Conservation (phyloP, 2,113 vertebrate genomes). For the Canis aureus region DNA sequence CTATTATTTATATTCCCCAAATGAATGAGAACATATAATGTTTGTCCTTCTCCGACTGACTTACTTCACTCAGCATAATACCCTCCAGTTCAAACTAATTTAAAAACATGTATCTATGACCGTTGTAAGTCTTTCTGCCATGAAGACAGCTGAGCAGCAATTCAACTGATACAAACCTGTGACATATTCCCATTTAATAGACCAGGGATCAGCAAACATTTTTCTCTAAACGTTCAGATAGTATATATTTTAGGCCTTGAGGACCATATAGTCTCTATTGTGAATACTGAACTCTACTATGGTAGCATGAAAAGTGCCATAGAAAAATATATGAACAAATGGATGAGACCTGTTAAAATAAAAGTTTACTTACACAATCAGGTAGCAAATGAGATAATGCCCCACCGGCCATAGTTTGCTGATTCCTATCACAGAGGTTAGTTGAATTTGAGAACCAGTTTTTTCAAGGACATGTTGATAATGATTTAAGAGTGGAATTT, state of each 20-base stretch:
- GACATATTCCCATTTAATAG: not conserved
- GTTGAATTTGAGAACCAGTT: not conserved
- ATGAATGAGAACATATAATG: too few relatives aligned
- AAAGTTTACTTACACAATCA: not conserved
- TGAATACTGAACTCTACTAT: not conserved
- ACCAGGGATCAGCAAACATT: not conserved
- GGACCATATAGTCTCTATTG: too few relatives aligned
- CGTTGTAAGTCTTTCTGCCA: not conserved
- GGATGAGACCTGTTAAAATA: not conserved
- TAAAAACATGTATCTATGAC: not conserved
- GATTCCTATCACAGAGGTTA: not conserved
- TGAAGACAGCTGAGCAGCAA: not conserved
- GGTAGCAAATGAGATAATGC: not conserved
- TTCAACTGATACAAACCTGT: not conserved
- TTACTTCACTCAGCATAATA: too few relatives aligned
- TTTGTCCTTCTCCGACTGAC: too few relatives aligned
- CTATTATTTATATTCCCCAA: too few relatives aligned
- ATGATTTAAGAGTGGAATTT: not conserved
- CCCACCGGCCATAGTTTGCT: not conserved
- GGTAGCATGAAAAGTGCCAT: not conserved
- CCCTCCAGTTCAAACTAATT: too few relatives aligned
- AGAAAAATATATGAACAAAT: not conserved
- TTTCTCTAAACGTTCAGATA: not conserved
- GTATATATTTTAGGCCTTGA: not conserved
- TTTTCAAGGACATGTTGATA: not conserved